A percentile compares a stretch with the other conserved stretches of the same genome.
phyloP scores from a whole-genome alignment of 2,113 vertebrate genomes.

The Lepidothrix coronata region DNA sequence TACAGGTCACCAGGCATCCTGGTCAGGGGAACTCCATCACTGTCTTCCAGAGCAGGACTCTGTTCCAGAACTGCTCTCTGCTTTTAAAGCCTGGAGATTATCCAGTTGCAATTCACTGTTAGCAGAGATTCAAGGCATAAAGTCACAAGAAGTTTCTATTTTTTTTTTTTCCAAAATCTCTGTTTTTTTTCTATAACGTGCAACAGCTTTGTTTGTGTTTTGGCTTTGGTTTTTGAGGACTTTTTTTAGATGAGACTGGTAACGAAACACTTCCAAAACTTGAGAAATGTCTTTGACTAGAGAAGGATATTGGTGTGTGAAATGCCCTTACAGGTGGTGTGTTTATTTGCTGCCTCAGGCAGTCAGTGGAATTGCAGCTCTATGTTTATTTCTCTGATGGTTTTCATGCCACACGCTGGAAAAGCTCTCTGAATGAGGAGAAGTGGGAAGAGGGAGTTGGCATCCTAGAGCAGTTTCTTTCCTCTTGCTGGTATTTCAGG shows the following conservation, averaged over 20 bases:
- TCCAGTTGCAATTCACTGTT: background rate
- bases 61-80: background rate
- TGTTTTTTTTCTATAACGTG: background rate
- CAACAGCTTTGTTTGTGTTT: background rate
- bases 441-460: background rate
- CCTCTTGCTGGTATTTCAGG: background rate
- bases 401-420: background rate
- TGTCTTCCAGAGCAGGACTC: background rate
- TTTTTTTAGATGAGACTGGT: background rate
- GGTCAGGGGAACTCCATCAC: background rate
- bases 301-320: background rate
- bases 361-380: background rate
- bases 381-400: background rate
- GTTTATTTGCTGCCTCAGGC: background rate
- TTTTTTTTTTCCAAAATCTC: background rate
- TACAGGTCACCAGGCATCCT: background rate
- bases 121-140: background rate
- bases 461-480: background rate
- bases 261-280: background rate
- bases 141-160: background rate
- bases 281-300: background rate
- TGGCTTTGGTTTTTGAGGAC: background rate
- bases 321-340: background rate
- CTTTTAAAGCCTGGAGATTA: background rate
- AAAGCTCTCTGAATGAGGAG: background rate